A percentile compares a stretch with the other conserved stretches of the same genome.
Evolutionary conservation across 2,888 invertebrate species (phyloP).

Genomic region (Melanophora roralis): DNA sequence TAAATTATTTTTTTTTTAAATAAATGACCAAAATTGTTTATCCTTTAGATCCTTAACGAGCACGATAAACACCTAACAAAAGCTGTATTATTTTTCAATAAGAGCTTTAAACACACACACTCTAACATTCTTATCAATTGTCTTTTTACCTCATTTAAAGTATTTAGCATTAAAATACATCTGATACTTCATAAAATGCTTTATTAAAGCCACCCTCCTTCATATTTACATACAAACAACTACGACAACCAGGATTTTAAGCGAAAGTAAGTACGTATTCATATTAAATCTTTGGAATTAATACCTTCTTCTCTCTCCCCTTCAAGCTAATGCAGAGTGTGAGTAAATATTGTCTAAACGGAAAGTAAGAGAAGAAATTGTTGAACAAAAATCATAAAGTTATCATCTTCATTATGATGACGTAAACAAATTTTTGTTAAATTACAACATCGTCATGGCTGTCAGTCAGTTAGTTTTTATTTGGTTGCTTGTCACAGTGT

Average conservation of each 20-base stretch:
- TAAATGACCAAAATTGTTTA: constrained; percentile 54
- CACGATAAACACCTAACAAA: constrained; percentile 52
- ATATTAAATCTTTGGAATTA: constrained; percentile 45
- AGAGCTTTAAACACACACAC: background rate
- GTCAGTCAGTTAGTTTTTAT: constrained; percentile 58
- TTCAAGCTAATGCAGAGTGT: background rate
- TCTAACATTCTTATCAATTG: background rate
- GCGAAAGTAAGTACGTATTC: too few species aligned
- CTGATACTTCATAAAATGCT: constrained; percentile 51
- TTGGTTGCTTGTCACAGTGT: constrained; percentile 15
- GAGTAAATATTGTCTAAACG: background rate
- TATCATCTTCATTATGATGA: constrained; percentile 71
- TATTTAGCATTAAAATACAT: constrained; percentile 34
- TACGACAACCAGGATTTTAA: background rate
- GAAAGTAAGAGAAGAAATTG: constrained; percentile 9
- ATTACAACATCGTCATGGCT: constrained; percentile 68
- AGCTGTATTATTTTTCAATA: constrained; percentile 11
- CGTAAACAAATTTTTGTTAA: constrained; percentile 73
- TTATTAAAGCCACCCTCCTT: constrained; percentile 54
- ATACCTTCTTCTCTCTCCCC: constrained; percentile 10
- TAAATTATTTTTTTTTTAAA: too few species aligned
- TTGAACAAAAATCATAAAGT: constrained; percentile 66
- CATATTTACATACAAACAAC: constrained; percentile 8
- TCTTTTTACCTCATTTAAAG: constrained; percentile 34
- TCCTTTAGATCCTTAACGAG: constrained; percentile 41